These are phyloP conservation scores for Myopa testacea DNA, from an alignment of 2,888 invertebrate genomes.

Conservation along the genomic window DNA sequence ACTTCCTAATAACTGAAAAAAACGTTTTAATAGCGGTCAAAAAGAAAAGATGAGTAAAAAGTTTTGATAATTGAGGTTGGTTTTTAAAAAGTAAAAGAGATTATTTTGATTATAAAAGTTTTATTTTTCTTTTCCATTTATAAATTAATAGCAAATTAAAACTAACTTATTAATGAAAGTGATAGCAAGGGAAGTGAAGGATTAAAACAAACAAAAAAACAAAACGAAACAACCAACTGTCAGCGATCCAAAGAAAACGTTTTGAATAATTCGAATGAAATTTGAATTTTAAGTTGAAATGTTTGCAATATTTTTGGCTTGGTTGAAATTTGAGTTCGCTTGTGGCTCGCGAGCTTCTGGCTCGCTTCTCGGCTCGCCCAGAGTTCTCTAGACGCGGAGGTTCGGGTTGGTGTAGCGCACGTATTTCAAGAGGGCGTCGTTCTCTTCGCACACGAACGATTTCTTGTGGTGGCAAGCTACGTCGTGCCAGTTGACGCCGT, in stretches of 20 bases:
- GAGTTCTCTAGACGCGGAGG: constrained; percentile 74
- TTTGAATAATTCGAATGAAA: no score
- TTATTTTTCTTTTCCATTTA: constrained; percentile 55
- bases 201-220: constrained; percentile 25
- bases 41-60: no score
- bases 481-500: constrained; percentile 91
- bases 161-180: constrained; percentile 55
- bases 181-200: constrained; percentile 45
- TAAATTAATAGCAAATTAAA: constrained; percentile 66
- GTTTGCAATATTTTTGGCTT: constrained; percentile 62
- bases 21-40: no score
- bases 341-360: not conserved
- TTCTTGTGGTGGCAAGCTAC: constrained; percentile 92
- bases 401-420: constrained; percentile 86
- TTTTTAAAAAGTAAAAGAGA: no score
- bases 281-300: constrained; percentile 7
- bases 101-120: constrained; percentile 52
- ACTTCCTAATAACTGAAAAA: no score
- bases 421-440: constrained; percentile 86
- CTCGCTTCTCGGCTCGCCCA: constrained; percentile 37
- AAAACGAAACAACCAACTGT: constrained; percentile 11
- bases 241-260: constrained; percentile 15
- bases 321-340: constrained; percentile 38
- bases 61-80: no score
- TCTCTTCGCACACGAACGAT: constrained; percentile 90